These are phyloP conservation scores for Podotricha telesiphe DNA, from an alignment of 2,888 invertebrate genomes.

Conservation along the genomic window DNA sequence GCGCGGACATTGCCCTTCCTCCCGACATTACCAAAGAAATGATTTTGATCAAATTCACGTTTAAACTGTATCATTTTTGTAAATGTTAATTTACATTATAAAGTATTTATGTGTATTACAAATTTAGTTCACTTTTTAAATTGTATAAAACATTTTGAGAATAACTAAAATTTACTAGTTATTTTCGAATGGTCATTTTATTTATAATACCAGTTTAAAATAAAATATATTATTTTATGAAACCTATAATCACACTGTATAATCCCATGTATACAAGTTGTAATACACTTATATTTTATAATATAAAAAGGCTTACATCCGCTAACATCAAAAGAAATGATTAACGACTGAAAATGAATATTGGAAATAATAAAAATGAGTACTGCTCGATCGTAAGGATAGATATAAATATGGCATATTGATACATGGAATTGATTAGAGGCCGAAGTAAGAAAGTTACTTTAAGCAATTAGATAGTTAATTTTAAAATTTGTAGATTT, in stretches of 20 bases:
- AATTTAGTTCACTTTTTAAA: neutral
- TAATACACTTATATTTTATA: neutral
- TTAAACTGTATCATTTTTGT: slow-evolving; percentile 56
- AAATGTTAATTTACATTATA: neutral
- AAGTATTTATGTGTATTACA: neutral
- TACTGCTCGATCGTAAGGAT: slow-evolving; percentile 29
- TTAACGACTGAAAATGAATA: slow-evolving; percentile 18
- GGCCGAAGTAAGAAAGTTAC: slow-evolving; percentile 47
- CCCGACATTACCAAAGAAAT: slow-evolving; percentile 59
- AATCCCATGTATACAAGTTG: neutral
- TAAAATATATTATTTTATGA: neutral
- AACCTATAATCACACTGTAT: neutral
- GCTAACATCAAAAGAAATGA: neutral
- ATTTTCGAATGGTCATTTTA: neutral
- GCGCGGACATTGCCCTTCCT: slow-evolving; percentile 67
- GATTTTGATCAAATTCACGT: slow-evolving; percentile 85
- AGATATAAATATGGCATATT: slow-evolving; percentile 32
- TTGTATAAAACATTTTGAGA: neutral
- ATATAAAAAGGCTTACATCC: neutral
- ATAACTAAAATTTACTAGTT: neutral
- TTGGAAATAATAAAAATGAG: slow-evolving; percentile 11
- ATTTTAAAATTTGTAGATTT: slow-evolving; percentile 45
- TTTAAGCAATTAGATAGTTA: slow-evolving; percentile 47
- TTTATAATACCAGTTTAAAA: neutral
- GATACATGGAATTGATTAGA: slow-evolving; percentile 67